phyloP scores from a whole-genome alignment of 2,888 invertebrate genomes.

The Ophion costatus region DNA sequence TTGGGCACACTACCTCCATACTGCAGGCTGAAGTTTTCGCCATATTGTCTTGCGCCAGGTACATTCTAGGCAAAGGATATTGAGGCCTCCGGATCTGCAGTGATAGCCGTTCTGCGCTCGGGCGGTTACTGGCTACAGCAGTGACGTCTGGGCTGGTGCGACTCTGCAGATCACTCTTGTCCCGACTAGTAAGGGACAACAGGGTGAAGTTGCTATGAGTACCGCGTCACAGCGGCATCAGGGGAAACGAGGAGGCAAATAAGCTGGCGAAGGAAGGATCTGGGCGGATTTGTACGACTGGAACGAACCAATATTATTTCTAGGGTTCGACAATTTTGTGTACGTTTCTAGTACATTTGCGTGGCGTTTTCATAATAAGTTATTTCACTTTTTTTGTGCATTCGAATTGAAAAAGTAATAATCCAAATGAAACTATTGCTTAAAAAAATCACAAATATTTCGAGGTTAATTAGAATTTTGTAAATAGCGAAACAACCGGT shows the following conservation, averaged over 20 bases:
- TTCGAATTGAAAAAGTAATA: too few relatives aligned
- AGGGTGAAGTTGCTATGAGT: constrained; percentile 36
- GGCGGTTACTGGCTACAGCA: background rate
- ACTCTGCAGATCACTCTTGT: background rate
- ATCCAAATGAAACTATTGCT: too few relatives aligned
- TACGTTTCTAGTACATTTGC: too few relatives aligned
- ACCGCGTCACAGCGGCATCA: constrained; percentile 24
- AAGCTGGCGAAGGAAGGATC: too few relatives aligned
- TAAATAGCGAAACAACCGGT: too few relatives aligned
- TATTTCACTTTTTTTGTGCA: too few relatives aligned
- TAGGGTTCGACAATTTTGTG: too few relatives aligned
- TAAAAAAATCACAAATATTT: too few relatives aligned
- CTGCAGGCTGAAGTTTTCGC: constrained; percentile 30
- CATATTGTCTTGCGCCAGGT: constrained; percentile 6
- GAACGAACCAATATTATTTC: too few relatives aligned
- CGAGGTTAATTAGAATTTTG: too few relatives aligned
- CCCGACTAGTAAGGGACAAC: background rate
- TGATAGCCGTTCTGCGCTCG: constrained; percentile 37
- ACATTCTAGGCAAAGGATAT: background rate
- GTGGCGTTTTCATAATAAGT: too few relatives aligned
- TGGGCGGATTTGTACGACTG: too few relatives aligned
- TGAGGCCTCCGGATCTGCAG: constrained; percentile 41
- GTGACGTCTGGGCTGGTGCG: constrained; percentile 8
- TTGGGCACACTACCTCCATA: constrained; percentile 20
- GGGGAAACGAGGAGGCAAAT: constrained; percentile 9